Conservation (phyloP, 92 coral and sea anemone species). For the Nematostella vectensis region DNA sequence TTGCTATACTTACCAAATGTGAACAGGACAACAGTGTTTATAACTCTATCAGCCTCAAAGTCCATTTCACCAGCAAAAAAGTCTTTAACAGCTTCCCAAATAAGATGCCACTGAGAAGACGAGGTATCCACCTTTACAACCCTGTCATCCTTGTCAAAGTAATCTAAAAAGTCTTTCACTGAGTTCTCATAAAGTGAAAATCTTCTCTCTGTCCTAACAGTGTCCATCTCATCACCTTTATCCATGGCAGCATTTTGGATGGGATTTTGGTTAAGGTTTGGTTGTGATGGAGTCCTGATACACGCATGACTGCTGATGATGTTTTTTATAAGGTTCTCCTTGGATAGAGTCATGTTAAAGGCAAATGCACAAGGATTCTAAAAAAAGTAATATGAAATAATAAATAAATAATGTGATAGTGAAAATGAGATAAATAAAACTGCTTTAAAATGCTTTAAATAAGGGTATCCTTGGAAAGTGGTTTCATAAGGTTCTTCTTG, state of each 20-base stretch:
- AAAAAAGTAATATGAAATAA: neutral
- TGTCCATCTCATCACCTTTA: slow-evolving; percentile 85
- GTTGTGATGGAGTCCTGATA: slow-evolving; percentile 51
- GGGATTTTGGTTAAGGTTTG: slow-evolving; percentile 27
- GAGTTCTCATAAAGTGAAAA: slow-evolving; percentile 62
- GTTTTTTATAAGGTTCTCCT: slow-evolving; percentile 49
- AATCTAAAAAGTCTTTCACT: slow-evolving; percentile 57
- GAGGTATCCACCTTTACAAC: slow-evolving; percentile 68
- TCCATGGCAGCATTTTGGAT: slow-evolving; percentile 30
- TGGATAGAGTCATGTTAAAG: slow-evolving; percentile 66
- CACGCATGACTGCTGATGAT: slow-evolving; percentile 73
- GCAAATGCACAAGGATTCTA: slow-evolving; percentile 86
- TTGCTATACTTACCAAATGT: slow-evolving; percentile 59
- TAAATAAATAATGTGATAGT: no score
- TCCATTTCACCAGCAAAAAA: slow-evolving; percentile 91
- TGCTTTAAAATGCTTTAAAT: slow-evolving; percentile 35
- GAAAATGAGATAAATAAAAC: neutral
- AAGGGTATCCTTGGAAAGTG: slow-evolving; percentile 61
- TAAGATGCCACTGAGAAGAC: slow-evolving; percentile 60
- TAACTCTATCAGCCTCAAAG: slow-evolving; percentile 54
- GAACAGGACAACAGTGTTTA: slow-evolving; percentile 68
- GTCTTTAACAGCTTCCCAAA: slow-evolving; percentile 83
- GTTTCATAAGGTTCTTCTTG: slow-evolving; percentile 15
- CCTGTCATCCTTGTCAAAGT: slow-evolving; percentile 47
- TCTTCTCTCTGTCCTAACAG: slow-evolving; percentile 71